Conservation (phyloP, 2,797 vertebrate genomes). For the Xerus rutilus region DNA sequence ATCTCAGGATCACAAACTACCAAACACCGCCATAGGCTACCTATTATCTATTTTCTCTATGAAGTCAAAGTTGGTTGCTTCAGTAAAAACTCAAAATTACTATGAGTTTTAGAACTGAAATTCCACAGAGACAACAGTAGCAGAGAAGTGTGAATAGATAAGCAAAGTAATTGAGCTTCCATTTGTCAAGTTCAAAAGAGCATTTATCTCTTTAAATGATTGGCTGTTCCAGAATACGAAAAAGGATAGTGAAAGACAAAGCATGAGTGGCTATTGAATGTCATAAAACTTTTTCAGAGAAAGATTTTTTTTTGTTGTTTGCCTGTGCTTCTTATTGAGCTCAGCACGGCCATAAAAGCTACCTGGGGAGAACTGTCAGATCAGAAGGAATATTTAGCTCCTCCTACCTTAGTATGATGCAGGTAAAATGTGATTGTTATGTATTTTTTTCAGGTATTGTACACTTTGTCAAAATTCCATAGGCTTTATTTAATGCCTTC, state of each 20-base stretch:
- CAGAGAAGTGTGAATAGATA: background rate
- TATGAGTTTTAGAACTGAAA: background rate
- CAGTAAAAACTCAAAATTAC: background rate
- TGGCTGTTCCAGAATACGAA: background rate
- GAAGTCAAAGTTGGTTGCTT: background rate
- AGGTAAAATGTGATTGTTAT: background rate
- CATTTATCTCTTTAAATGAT: background rate
- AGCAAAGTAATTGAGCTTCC: background rate
- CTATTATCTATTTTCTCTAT: background rate
- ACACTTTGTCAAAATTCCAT: background rate
- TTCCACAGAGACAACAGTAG: too few relatives aligned
- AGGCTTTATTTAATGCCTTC: background rate
- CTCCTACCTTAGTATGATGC: background rate
- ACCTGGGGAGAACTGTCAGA: background rate
- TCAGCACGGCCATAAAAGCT: background rate
- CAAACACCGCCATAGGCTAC: background rate
- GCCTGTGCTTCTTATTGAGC: background rate
- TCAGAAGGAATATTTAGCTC: background rate
- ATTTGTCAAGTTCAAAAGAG: background rate
- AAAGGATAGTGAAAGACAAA: background rate
- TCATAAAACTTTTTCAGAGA: background rate
- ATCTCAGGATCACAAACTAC: background rate
- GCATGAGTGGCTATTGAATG: background rate
- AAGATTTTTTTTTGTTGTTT: background rate
- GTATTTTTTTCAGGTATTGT: background rate